Evolutionary conservation across 1,140 invertebrate species (phyloP), one percentile per base, ranked within the genome.

Genomic region (Papilio aristodemus): DNA sequence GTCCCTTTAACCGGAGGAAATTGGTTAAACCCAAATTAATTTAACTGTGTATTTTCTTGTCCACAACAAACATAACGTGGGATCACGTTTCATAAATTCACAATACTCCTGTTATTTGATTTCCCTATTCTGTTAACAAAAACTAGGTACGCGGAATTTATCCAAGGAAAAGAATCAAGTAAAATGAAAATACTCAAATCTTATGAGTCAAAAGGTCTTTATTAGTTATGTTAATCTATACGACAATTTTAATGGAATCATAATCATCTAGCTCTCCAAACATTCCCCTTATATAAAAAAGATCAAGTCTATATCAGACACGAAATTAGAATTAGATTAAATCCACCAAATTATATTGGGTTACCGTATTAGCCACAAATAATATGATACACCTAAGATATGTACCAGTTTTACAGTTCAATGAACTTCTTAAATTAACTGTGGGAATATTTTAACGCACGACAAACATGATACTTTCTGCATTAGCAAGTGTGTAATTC

Each of bases 351-450:
- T 54, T 22, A 10, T 54, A 54, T 25, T 25, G 11, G 9, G 22
- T 54, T 22, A 25, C 46, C 9, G 4, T 54, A 22, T 13, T 11
- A 46, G 2, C 17, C 43, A 46, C 43, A 46, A 46, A 46, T 46
- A 46, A 46, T 4, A 32, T 58, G 27, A 58, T 58, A 58, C 27
- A 9, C 54, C 54, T 27, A 59, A 59, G 13, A 11, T 25, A 57
- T 57, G 11, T 22, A 10, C 1, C 27, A 32, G 1, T 17, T 14
- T 36, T 59, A 36, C 13, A 25, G 46, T 25, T 54, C 17, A 54
- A 54, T 54, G 19, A 10, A 54, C 10, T 54, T 22, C 17, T 32
- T 32, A 32, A 54, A 11, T 54, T 25, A 17, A 10, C 25, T 13
- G 54, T 59, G 57, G 27, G 54, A 57, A 50, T 50, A 19, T 9